phyloP scores from a whole-genome alignment of 2,113 vertebrate species.

The Etheostoma spectabile region DNA sequence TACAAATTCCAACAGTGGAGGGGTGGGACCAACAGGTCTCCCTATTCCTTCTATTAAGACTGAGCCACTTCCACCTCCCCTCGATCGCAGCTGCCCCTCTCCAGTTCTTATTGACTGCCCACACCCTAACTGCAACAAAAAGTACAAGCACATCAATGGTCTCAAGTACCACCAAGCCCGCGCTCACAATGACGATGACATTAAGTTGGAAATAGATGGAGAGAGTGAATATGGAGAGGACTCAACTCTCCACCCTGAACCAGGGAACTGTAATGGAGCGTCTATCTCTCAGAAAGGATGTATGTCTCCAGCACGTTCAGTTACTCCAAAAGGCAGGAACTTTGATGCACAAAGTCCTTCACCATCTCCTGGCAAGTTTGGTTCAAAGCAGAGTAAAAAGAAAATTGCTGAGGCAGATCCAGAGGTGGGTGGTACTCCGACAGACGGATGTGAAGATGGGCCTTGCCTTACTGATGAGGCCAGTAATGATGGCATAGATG shows the following conservation, averaged over 20 bases:
- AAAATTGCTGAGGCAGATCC: conserved; percentile 91
- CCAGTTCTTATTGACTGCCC: conserved; percentile 98
- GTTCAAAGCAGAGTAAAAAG: conserved; percentile 93
- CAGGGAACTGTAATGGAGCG: conserved; percentile 92
- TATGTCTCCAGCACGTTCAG: conserved; percentile 93
- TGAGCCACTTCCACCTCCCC: conserved; percentile 86
- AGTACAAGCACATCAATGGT: conserved; percentile 99
- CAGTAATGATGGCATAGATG: conserved; percentile 95
- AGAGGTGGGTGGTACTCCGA: conserved; percentile 86
- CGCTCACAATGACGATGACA: conserved; percentile 95
- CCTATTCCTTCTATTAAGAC: conserved; percentile 87
- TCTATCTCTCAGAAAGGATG: conserved; percentile 92
- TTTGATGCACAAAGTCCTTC: conserved; percentile 95
- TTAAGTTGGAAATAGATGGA: conserved; percentile 93
- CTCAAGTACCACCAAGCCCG: conserved; percentile 99
- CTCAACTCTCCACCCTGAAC: conserved; percentile 89
- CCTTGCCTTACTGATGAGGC: conserved; percentile 92
- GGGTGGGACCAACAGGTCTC: conserved; percentile 72
- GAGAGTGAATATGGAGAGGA: conserved; percentile 97
- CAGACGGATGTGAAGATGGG: conserved; percentile 94
- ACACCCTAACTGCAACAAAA: conserved; percentile 99
- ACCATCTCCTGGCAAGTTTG: conserved; percentile 93
- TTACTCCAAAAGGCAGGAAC: conserved; percentile 95
- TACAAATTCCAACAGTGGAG: conserved; percentile 90
- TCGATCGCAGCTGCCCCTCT: conserved; percentile 94